Percentiles rank a stretch among this genome's conserved stretches.
phyloP scores from a whole-genome alignment of 1,140 invertebrate genomes.

The Rhagoletis zephyria region DNA sequence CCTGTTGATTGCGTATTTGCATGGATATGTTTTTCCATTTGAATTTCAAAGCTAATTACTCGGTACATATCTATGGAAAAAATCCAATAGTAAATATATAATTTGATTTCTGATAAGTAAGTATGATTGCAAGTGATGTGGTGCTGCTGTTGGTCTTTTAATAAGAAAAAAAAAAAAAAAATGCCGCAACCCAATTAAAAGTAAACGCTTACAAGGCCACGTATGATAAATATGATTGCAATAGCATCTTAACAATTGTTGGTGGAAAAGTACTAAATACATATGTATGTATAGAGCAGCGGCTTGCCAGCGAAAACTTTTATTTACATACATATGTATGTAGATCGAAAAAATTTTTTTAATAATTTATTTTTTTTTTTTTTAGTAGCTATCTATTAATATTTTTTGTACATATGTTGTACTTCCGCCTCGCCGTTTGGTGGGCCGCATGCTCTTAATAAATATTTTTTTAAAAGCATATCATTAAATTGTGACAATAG shows the following conservation, averaged over 20 bases:
- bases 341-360: not conserved
- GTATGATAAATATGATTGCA: conserved; percentile 2
- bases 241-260: not conserved
- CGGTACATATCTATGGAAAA: too few relatives aligned
- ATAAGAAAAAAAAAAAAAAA: not conserved
- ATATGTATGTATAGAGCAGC: too few relatives aligned
- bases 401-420: not conserved
- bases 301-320: too few relatives aligned
- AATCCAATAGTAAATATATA: not conserved
- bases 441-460: not conserved
- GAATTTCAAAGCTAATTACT: conserved; percentile 37
- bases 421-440: conserved; percentile 6
- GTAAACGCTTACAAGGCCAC: not conserved
- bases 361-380: not conserved
- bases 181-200: conserved; percentile 44
- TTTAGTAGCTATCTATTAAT: too few relatives aligned
- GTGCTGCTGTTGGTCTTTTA: not conserved
- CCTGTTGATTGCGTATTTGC: conserved; percentile 52
- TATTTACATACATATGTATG: too few relatives aligned
- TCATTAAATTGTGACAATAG: conserved; percentile 33
- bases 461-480: not conserved
- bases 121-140: not conserved
- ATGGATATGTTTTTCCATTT: conserved; percentile 18
- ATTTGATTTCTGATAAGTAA: conserved; percentile 22
- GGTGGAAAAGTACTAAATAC: too few relatives aligned